Evolutionary conservation across 2,888 invertebrate species (phyloP), one percentile per base, ranked within the genome.

Genomic region (Coelopa pilipes): DNA sequence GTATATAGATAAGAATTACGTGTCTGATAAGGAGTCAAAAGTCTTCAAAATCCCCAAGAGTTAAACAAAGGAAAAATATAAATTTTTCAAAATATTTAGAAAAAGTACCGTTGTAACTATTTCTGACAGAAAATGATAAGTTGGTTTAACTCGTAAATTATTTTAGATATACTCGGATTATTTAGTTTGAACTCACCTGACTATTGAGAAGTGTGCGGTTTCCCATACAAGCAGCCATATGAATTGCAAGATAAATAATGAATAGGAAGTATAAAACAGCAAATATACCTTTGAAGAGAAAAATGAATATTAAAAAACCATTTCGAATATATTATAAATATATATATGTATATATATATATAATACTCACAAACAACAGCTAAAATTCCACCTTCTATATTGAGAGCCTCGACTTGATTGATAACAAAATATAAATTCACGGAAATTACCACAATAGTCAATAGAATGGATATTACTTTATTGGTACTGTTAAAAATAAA

Each of bases 401-500:
- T 80, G 9, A 90, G 79, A 1, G 86, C 82, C 34, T 89, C 84
- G 0, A 93, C 90, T 77, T 91, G 91, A 70, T 89, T 89, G 19
- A 90, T 87, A 13, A 95, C 93, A 85, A 95, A 94, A 84, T 91
- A 95, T 76, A 94, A 89, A 86, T 96, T 96, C 80, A 96, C 95
- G 7, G 86, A 88, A 81, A 96, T 93, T 7, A 96, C 93, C 57
- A 92, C 84, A 10, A 92, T 82, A 13, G 94, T 92, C 47, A 96
- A 87, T 4, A 91, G 71, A 24, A 92, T 90, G 0, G 94, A 90
- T 47, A 93, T 88, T 24, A 92, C 87, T 88, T 92, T 93, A 86
- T 92, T 94, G 45, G 89, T 87, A 77, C 94, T 94, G 86, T 50
- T 90, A 17, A 55, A 55, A 55, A 62, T 50, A 59, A 59, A 50